Evolutionary conservation across 2,113 vertebrate species (phyloP).

Genomic region (Fulica atra): DNA sequence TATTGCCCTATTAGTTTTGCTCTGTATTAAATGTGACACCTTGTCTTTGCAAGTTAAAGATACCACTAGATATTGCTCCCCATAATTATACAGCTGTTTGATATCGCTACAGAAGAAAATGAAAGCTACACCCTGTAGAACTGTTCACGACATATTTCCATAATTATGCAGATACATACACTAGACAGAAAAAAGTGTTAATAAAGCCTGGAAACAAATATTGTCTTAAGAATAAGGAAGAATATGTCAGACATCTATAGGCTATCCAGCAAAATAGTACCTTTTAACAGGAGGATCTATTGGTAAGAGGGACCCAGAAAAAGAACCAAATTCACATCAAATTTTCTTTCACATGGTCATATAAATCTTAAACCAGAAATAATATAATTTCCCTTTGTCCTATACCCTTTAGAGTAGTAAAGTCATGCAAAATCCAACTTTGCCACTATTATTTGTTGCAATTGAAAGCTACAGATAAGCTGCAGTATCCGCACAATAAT

Average conservation of each 20-base stretch:
- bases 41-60: slow-evolving; percentile 52
- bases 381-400: background rate
- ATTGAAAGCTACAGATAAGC: background rate
- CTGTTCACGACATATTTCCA: slow-evolving; percentile 28
- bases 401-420: background rate
- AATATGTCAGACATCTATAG: background rate
- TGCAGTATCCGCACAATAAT: background rate
- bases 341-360: background rate
- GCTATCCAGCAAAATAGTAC: background rate
- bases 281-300: background rate
- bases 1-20: background rate
- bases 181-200: background rate
- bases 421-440: background rate
- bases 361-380: background rate
- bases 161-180: slow-evolving; percentile 27
- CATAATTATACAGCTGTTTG: slow-evolving; percentile 30
- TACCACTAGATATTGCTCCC: background rate
- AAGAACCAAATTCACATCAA: background rate
- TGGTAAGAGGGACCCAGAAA: background rate
- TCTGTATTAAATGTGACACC: slow-evolving; percentile 19
- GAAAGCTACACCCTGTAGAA: slow-evolving; percentile 31
- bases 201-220: background rate
- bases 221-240: background rate
- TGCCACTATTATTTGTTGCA: background rate
- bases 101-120: slow-evolving; percentile 4